phyloP scores from a whole-genome alignment of 2,888 invertebrate species.

The Geotrupes spiniger region DNA sequence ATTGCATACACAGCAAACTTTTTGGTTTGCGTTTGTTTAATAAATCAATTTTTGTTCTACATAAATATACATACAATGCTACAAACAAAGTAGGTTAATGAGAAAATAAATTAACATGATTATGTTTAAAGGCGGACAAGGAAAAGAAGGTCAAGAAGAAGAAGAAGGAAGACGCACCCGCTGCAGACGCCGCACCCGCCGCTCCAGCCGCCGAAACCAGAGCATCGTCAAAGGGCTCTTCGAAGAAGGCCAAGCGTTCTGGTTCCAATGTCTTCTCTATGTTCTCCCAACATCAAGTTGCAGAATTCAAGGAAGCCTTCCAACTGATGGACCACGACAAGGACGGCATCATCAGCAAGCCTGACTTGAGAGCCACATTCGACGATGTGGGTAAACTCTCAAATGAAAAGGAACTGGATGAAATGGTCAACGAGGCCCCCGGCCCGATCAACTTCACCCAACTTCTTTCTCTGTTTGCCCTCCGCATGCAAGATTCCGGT shows the following conservation, averaged over 20 bases:
- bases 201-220: slow-evolving; percentile 68
- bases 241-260: slow-evolving; percentile 79
- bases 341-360: slow-evolving; percentile 72
- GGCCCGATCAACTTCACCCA: slow-evolving; percentile 96
- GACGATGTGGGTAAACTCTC: slow-evolving; percentile 89
- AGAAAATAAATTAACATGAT: too few relatives aligned
- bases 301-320: slow-evolving; percentile 96
- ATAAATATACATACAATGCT: too few relatives aligned
- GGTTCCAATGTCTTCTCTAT: slow-evolving; percentile 96
- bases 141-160: slow-evolving; percentile 91
- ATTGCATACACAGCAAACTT: background rate
- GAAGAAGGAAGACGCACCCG: slow-evolving; percentile 69
- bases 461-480: slow-evolving; percentile 86
- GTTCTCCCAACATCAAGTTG: slow-evolving; percentile 95
- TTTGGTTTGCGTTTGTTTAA: too few relatives aligned
- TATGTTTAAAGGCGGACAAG: slow-evolving; percentile 74
- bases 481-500: slow-evolving; percentile 86
- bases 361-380: slow-evolving; percentile 87
- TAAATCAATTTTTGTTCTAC: too few relatives aligned
- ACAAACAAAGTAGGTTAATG: too few relatives aligned
- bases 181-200: slow-evolving; percentile 67
- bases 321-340: slow-evolving; percentile 95
- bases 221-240: slow-evolving; percentile 79
- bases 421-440: slow-evolving; percentile 81
- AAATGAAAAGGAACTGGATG: slow-evolving; percentile 86